Percentiles rank a stretch among this genome's conserved stretches.
Conservation (phyloP, 2,113 vertebrate genomes). For the Rafetus swinhoei region DNA sequence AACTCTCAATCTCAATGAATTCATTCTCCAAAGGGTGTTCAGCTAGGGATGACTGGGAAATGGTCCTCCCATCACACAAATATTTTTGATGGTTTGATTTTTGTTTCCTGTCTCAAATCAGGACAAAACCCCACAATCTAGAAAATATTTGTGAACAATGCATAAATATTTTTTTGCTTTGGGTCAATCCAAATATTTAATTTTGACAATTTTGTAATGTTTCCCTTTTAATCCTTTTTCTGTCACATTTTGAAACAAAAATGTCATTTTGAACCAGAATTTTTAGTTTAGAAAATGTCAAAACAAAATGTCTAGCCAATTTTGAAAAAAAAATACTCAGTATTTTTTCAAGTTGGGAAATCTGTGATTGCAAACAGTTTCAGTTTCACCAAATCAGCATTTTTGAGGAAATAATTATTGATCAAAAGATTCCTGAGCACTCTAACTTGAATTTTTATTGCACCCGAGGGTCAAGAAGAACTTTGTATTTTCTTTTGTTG, state of each 20-base stretch:
- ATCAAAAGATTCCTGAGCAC: neutral
- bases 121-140: neutral
- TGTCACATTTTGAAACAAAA: neutral
- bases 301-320: neutral
- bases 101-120: neutral
- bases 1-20: constrained; percentile 14
- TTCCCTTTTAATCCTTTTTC: neutral
- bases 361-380: neutral
- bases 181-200: neutral
- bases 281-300: neutral
- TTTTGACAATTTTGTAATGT: neutral
- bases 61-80: neutral
- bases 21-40: constrained; percentile 15
- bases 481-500: constrained; percentile 6
- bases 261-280: neutral
- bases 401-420: neutral
- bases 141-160: neutral
- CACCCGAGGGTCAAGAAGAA: neutral
- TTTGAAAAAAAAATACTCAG: neutral
- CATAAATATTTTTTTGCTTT: neutral
- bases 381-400: neutral
- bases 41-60: neutral
- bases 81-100: neutral
- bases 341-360: neutral
- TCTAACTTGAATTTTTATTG: neutral